Evolutionary conservation across 2,113 vertebrate genomes (phyloP), one percentile per base, ranked within the genome.

Genomic region (Rhynchomys soricoides): DNA sequence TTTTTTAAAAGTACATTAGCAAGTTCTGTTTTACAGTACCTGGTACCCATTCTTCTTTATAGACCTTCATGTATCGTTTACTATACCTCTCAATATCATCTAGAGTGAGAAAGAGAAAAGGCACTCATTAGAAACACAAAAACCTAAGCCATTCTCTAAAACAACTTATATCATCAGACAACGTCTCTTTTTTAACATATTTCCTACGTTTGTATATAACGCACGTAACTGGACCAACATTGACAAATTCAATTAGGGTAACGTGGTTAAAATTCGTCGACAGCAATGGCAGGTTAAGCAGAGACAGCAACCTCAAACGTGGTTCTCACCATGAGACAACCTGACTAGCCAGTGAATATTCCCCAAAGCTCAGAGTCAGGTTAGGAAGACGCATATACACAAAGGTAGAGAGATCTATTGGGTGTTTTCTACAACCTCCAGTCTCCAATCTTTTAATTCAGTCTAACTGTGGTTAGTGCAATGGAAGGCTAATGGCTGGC

Each of bases 31-130:
- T 34, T 96, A 74, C 43, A 68, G 64, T 90, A 99, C 99, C 99
- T 99, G 99, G 99, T 96, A 98, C 99, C 99, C 99, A 99, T 2
- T 98, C 96, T 95, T 98, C 95, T 98, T 98, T 50, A 92, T 96
- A 94, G 0, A 57, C 88, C 96, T 97, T 98, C 97, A 97, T 97
- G 57, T 99, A 99, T 97, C 99, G 99, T 96, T 99, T 98, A 17
- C 99, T 98, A 90, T 99, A 99, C 86, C 98, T 98, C 97, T 99
- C 99, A 97, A 99, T 98, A 92, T 97, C 64, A 68, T 68, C 99
- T 99, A 97, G 66, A 10, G n/a, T 77, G 90, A 57, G 87, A 82
- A 82, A 62, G 13, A 68, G 66, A 94, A 70, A 98, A 97, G 73
- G 10, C 74, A 64, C 55, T 87, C 16, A 82, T 92, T 77, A 95